Evolutionary conservation across 2,888 invertebrate species (phyloP).

Genomic region (Euclidia mi): DNA sequence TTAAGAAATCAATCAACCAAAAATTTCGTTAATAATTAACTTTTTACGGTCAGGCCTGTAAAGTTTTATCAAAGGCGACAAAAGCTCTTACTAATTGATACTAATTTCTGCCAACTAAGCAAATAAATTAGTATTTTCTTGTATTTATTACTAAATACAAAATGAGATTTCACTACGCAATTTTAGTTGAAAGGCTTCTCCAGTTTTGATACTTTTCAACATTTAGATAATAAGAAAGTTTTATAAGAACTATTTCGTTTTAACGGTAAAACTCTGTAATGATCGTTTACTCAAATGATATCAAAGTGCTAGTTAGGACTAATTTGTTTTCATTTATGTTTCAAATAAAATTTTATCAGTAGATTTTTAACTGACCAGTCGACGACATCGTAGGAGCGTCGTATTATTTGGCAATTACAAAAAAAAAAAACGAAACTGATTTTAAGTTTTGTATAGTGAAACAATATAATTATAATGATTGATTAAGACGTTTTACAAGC

Average conservation of each 20-base stretch:
- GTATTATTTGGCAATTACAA: too few species aligned
- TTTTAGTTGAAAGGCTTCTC: constrained; percentile 22
- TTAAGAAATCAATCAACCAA: too few species aligned
- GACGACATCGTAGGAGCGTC: too few species aligned
- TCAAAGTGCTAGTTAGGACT: constrained; percentile 6
- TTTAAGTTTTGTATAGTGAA: too few species aligned
- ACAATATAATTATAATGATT: too few species aligned
- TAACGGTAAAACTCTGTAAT: constrained; percentile 9
- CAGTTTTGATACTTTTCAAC: constrained; percentile 14
- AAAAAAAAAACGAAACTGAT: too few species aligned
- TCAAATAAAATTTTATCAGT: too few species aligned
- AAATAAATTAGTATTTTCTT: not conserved
- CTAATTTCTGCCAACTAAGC: not conserved
- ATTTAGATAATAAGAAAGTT: constrained; percentile 20
- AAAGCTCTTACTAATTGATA: not conserved
- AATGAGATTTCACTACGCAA: constrained; percentile 3
- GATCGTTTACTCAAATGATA: constrained; percentile 5
- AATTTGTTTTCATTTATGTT: too few species aligned
- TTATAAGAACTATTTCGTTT: constrained; percentile 10
- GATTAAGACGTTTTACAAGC: too few species aligned
- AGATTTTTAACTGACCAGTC: too few species aligned
- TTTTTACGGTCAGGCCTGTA: too few species aligned
- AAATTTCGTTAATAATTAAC: too few species aligned
- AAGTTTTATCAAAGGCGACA: not conserved
- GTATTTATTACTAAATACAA: constrained; percentile 1